Conservation (phyloP, 2,888 invertebrate species). For the Dryocosmus kuriphilus region DNA sequence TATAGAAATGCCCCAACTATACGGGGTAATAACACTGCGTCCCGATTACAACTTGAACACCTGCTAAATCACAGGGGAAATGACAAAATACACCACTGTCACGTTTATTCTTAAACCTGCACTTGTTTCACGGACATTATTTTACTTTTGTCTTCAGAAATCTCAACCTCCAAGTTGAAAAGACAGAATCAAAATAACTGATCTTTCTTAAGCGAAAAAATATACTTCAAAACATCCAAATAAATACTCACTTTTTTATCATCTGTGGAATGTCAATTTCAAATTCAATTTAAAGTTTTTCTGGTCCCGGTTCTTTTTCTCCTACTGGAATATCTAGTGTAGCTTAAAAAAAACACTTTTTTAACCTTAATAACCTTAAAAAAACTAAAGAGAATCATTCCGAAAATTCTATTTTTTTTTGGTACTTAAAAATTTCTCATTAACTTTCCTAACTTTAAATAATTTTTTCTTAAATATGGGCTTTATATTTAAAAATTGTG, state of each 20-base stretch:
- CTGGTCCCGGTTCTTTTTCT: no score
- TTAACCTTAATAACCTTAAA: no score
- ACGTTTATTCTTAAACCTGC: conserved; percentile 8
- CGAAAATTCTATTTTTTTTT: no score
- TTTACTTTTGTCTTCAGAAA: neutral
- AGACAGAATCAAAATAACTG: neutral
- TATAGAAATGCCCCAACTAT: conserved; percentile 46
- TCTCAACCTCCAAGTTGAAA: neutral
- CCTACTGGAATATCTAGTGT: no score
- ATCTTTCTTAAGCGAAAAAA: neutral
- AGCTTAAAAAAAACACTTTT: no score
- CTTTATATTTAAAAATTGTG: no score
- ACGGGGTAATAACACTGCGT: conserved; percentile 46
- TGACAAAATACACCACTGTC: conserved; percentile 20
- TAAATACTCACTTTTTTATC: neutral
- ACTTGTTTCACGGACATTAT: neutral
- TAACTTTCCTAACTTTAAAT: no score
- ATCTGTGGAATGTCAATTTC: neutral
- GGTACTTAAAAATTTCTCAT: no score
- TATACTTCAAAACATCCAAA: neutral
- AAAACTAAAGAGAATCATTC: no score
- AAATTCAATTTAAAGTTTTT: neutral
- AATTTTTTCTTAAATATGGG: no score
- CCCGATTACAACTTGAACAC: conserved; percentile 39
- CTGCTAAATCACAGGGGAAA: conserved; percentile 27